Percentiles rank a stretch among this genome's conserved stretches.
Evolutionary conservation across 2,113 vertebrate species (phyloP).

Genomic region (Laticauda colubrina): DNA sequence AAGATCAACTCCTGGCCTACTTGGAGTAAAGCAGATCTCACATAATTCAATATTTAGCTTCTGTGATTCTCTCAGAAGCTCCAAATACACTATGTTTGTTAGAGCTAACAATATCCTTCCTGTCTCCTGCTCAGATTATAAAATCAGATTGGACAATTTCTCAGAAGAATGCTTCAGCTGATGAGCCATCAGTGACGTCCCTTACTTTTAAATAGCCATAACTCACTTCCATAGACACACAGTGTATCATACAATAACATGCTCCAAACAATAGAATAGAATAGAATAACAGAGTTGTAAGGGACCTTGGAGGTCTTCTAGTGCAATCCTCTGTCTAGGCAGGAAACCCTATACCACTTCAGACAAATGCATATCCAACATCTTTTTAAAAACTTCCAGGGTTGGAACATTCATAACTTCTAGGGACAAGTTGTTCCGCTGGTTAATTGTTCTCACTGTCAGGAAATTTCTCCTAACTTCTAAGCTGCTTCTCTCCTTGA

Average conservation of each 20-base stretch:
- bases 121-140: not conserved
- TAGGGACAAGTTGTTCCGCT: too few relatives aligned
- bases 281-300: too few relatives aligned
- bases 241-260: not conserved
- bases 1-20: not conserved
- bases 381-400: too few relatives aligned
- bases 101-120: not conserved
- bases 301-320: too few relatives aligned
- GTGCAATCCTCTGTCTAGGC: too few relatives aligned
- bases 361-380: too few relatives aligned
- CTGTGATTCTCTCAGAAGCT: not conserved
- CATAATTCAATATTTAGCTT: not conserved
- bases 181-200: not conserved
- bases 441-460: too few relatives aligned
- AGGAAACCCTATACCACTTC: too few relatives aligned
- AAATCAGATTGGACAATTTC: not conserved
- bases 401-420: too few relatives aligned
- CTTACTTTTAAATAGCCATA: not conserved
- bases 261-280: not conserved
- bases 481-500: too few relatives aligned
- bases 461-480: too few relatives aligned
- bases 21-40: not conserved
- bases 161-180: not conserved
- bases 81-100: not conserved
- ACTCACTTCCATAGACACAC: not conserved